A percentile compares a stretch with the other conserved stretches of the same genome.
phyloP scores from a whole-genome alignment of 1,140 invertebrate genomes.

The Zaprionus ornatus region DNA sequence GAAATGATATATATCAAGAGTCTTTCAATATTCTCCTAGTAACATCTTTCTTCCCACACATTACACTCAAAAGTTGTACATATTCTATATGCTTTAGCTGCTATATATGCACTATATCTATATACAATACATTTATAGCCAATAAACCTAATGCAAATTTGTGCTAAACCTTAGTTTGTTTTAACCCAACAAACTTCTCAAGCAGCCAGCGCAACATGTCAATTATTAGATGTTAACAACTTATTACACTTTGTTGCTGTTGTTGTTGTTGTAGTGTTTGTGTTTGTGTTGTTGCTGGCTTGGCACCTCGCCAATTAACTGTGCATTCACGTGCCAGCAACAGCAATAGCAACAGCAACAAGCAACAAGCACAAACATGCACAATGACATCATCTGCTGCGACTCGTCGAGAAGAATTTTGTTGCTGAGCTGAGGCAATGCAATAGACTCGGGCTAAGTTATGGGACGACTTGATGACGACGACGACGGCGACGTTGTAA shows the following conservation, averaged over 20 bases:
- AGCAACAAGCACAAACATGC: conserved; percentile 37
- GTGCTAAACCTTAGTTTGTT: not conserved
- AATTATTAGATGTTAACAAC: conserved; percentile 42
- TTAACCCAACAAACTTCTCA: not conserved
- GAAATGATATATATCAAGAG: no score
- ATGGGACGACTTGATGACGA: conserved; percentile 32
- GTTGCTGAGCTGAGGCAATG: not conserved
- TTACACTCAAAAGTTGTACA: no score
- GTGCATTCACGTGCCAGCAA: conserved; percentile 64
- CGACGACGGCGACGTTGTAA: not conserved
- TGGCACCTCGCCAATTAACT: conserved; percentile 67
- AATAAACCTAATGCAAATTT: not conserved
- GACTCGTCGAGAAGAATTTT: conserved; percentile 9
- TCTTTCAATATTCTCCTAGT: no score
- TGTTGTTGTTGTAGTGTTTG: not conserved
- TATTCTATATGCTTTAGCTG: no score
- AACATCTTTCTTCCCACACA: no score
- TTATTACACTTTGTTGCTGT: conserved; percentile 47
- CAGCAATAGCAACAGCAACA: not conserved
- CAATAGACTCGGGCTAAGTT: conserved; percentile 25
- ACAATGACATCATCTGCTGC: conserved; percentile 62
- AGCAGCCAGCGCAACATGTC: conserved; percentile 25
- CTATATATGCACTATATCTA: no score
- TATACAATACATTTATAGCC: not conserved
- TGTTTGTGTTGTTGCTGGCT: conserved; percentile 14